These are phyloP conservation scores for Clarias gariepinus DNA, from an alignment of 2,113 vertebrate species.

Conservation along the genomic window DNA sequence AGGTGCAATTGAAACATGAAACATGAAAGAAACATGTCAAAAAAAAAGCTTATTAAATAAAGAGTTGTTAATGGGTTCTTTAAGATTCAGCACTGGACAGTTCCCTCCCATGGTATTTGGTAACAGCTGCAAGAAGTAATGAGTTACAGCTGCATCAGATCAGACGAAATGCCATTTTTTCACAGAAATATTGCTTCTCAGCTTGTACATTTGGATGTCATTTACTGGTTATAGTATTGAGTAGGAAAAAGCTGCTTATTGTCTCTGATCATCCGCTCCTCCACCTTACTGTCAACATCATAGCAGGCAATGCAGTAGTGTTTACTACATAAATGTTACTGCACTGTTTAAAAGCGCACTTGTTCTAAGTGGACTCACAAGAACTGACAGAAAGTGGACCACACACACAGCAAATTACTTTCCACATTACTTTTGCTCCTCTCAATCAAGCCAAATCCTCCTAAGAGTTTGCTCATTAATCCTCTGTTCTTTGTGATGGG, in stretches of 20 bases:
- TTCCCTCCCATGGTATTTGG: slow-evolving; percentile 38
- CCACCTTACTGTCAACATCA: neutral
- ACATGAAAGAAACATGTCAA: neutral
- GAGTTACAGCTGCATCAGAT: slow-evolving; percentile 28
- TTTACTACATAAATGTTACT: slow-evolving; percentile 1
- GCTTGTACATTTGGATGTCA: neutral
- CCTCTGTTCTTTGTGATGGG: slow-evolving; percentile 47
- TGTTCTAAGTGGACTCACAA: neutral
- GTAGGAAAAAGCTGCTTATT: neutral
- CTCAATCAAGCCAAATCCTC: slow-evolving; percentile 43
- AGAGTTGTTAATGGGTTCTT: slow-evolving; percentile 11
- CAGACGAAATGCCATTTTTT: slow-evolving; percentile 30
- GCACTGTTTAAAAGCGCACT: slow-evolving; percentile 13
- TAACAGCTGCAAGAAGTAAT: slow-evolving; percentile 40
- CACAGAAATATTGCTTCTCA: slow-evolving; percentile 26
- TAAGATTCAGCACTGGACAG: slow-evolving; percentile 65
- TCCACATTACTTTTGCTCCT: neutral
- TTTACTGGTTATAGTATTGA: neutral
- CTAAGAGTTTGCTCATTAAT: slow-evolving; percentile 56
- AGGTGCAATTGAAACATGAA: neutral
- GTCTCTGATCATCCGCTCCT: neutral
- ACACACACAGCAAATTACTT: slow-evolving; percentile 16
- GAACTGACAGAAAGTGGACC: slow-evolving; percentile 7
- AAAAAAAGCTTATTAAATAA: neutral
- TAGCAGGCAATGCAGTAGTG: neutral